phyloP scores from a whole-genome alignment of 2,888 invertebrate species.

The Coenonympha arcania region DNA sequence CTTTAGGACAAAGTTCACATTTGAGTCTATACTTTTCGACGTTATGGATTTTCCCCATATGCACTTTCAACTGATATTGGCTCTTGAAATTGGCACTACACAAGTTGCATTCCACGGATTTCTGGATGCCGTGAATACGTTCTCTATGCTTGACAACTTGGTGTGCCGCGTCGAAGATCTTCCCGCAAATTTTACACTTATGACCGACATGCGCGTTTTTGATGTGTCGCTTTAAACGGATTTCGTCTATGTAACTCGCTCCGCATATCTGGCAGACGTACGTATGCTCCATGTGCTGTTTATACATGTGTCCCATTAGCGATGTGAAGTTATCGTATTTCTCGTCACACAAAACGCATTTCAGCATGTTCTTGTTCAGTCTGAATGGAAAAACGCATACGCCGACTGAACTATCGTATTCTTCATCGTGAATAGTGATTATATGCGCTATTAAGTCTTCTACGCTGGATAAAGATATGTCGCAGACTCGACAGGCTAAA shows the following conservation, averaged over 20 bases:
- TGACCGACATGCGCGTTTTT: slow-evolving; percentile 42
- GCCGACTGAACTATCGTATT: slow-evolving; percentile 38
- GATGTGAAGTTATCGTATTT: slow-evolving; percentile 47
- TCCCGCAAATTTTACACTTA: slow-evolving; percentile 53
- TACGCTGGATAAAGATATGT: slow-evolving; percentile 31
- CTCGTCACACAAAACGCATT: slow-evolving; percentile 44
- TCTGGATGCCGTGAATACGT: slow-evolving; percentile 42
- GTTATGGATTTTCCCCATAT: slow-evolving; percentile 57
- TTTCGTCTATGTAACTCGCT: slow-evolving; percentile 43
- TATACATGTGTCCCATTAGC: slow-evolving; percentile 55
- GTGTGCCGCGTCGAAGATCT: slow-evolving; percentile 50
- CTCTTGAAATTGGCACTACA: slow-evolving; percentile 45
- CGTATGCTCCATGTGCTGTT: slow-evolving; percentile 44
- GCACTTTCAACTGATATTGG: slow-evolving; percentile 51
- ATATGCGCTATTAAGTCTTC: slow-evolving; percentile 49
- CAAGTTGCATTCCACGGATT: slow-evolving; percentile 40
- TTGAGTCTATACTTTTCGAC: slow-evolving; percentile 53
- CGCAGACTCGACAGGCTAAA: slow-evolving; percentile 46
- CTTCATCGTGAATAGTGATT: slow-evolving; percentile 35
- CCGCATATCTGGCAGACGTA: slow-evolving; percentile 58
- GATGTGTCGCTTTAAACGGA: slow-evolving; percentile 48
- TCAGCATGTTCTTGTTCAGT: slow-evolving; percentile 39
- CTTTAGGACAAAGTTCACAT: slow-evolving; percentile 59
- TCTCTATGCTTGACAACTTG: slow-evolving; percentile 48
- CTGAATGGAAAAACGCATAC: slow-evolving; percentile 51